These are phyloP conservation scores for Archocentrus centrarchus DNA, from an alignment of 2,113 vertebrate genomes.

Conservation along the genomic window DNA sequence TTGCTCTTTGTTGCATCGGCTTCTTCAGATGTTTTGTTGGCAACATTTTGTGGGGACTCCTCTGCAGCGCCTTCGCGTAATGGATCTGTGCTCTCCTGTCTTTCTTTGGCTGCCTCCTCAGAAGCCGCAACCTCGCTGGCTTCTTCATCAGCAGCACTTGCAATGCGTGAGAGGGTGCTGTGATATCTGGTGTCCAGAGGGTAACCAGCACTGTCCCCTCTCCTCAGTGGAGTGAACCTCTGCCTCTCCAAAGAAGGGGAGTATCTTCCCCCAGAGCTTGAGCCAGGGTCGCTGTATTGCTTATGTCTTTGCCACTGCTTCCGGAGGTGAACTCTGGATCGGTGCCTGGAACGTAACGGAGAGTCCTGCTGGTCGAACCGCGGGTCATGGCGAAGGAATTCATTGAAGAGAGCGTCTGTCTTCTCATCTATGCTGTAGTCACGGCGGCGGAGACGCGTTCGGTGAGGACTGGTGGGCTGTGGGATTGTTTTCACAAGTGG, in stretches of 20 bases:
- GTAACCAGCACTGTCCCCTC: conserved; percentile 89
- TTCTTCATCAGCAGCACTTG: conserved; percentile 89
- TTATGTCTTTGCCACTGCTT: conserved; percentile 95
- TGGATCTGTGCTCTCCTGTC: conserved; percentile 26
- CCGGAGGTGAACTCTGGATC: conserved; percentile 89
- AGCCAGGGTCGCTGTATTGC: conserved; percentile 94
- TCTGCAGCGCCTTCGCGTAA: neutral
- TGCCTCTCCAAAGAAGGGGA: conserved; percentile 83
- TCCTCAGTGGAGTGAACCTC: conserved; percentile 80
- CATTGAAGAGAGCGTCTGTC: conserved; percentile 94
- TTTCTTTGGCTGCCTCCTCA: conserved; percentile 60
- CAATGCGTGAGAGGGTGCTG: conserved; percentile 84
- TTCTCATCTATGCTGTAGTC: conserved; percentile 99
- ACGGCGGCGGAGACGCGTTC: conserved; percentile 80
- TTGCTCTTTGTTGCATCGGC: neutral
- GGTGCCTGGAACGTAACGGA: conserved; percentile 82
- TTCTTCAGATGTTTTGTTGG: conserved; percentile 14
- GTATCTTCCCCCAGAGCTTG: conserved; percentile 77
- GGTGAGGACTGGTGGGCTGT: conserved; percentile 57
- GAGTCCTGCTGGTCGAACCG: conserved; percentile 90
- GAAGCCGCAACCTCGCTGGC: conserved; percentile 71
- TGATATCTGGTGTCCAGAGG: conserved; percentile 86
- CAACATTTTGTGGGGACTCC: neutral
- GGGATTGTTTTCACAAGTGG: conserved; percentile 41
- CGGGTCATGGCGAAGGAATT: conserved; percentile 95